A percentile compares a stretch with the other conserved stretches of the same genome.
phyloP scores from a whole-genome alignment of 2,113 vertebrate species.

The Sakesphorus luctuosus region DNA sequence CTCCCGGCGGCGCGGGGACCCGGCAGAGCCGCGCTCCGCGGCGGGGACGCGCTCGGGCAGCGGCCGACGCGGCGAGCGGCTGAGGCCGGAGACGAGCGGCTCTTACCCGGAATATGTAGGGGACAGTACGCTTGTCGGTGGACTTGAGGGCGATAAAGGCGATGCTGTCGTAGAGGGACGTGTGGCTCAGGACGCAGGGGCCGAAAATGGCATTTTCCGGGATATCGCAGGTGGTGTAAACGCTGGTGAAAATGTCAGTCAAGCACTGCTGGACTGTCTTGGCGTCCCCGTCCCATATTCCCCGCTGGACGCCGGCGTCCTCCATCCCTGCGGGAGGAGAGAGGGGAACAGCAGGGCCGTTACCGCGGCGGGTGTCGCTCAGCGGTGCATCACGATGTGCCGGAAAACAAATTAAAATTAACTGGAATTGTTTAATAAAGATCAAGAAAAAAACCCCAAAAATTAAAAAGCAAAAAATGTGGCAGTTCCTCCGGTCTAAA shows the following conservation, averaged over 20 bases:
- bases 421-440: background rate
- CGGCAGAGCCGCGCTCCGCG: background rate
- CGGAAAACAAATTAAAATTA: background rate
- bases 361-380: background rate
- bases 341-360: background rate
- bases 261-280: slow-evolving; percentile 97
- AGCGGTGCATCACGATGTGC: background rate
- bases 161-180: slow-evolving; percentile 97
- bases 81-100: background rate
- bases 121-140: slow-evolving; percentile 94
- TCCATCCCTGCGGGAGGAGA: slow-evolving; percentile 82
- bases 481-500: background rate
- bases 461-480: accelerated
- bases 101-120: slow-evolving; percentile 95
- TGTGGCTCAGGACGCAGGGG: slow-evolving; percentile 94
- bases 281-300: slow-evolving; percentile 92
- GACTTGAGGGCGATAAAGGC: slow-evolving; percentile 97
- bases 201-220: slow-evolving; percentile 97
- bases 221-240: slow-evolving; percentile 96
- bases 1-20: background rate
- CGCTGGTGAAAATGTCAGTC: slow-evolving; percentile 97
- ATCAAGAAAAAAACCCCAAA: background rate
- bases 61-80: background rate
- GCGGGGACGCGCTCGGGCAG: background rate
- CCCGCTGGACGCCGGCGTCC: slow-evolving; percentile 86